Evolutionary conservation across 2,888 invertebrate species (phyloP), one percentile per base, ranked within the genome.

Genomic region (Pedicia rivosa): DNA sequence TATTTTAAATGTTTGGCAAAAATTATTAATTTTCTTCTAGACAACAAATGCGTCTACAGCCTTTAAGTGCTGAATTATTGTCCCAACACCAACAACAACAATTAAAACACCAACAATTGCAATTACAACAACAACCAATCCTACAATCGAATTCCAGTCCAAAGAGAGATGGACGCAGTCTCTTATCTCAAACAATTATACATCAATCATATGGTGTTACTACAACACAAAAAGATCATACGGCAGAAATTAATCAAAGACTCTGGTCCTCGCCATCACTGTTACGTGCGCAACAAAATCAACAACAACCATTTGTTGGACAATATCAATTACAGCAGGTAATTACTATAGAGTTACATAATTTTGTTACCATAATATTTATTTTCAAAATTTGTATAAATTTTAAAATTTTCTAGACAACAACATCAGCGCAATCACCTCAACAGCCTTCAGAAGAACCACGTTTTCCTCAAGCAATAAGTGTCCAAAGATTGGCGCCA

Each of bases 401-500:
- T 17, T n/a, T n/a, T n/a, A n/a, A n/a, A n/a, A n/a, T n/a, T n/a
- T n/a, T n/a, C n/a, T n/a, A n/a, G n/a, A n/a, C n/a, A n/a, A n/a
- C n/a, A n/a, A n/a, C 35, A 35, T 20, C 35, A 35, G 7, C 13
- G 5, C 19, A 32, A 32, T 32, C 20, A 32, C 32, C 32, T 20
- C 32, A 32, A 9, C 32, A 17, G 20, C 32, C 32, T 4, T n/a
- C 19, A 30, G 6, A 17, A 44, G 61, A 61, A 48, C 62, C 62
- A 43, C 54, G 58, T 43, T 62, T 62, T 53, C 61, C 61, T 46
- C 57, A 60, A 42, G 55, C 60, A 43, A 62, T 62, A 37, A 61
- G 61, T 50, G 61, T 62, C 42, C 62, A 62, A 48, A 55, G 62
- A 44, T 47, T 62, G 48, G 59, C 62, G 38, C 62, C 61, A 4